phyloP scores from a whole-genome alignment of 2,888 invertebrate genomes.

The Agrochola circellaris region DNA sequence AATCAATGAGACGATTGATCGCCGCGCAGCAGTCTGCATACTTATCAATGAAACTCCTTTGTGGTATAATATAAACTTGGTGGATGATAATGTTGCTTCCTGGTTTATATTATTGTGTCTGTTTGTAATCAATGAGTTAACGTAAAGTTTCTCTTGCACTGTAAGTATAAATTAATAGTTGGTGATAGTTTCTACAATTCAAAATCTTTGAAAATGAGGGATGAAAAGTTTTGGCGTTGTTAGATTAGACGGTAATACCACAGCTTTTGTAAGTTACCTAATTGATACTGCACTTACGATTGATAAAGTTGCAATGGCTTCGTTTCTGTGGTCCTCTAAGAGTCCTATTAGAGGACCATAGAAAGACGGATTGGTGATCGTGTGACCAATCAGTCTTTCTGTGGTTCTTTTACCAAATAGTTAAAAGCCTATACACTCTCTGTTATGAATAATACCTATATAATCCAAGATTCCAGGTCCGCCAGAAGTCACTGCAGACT shows the following conservation, averaged over 20 bases:
- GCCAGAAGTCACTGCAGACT: no score
- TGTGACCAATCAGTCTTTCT: not conserved
- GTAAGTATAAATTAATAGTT: not conserved
- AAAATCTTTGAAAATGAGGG: not conserved
- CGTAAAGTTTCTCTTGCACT: not conserved
- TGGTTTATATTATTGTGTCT: not conserved
- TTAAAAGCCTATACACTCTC: not conserved
- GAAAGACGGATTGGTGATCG: not conserved
- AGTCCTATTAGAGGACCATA: no score
- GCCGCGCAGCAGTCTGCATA: conserved; percentile 36
- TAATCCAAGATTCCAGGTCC: no score
- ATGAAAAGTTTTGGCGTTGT: not conserved
- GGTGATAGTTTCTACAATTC: not conserved
- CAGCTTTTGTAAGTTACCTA: not conserved
- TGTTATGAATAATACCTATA: not conserved
- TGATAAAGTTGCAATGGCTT: not conserved
- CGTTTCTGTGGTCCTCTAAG: not conserved
- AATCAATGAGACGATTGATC: conserved; percentile 63
- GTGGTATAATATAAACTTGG: conserved; percentile 41
- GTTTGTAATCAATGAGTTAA: not conserved
- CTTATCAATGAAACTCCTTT: conserved; percentile 49
- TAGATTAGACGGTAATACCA: not conserved
- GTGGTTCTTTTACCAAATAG: not conserved
- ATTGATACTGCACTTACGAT: not conserved
- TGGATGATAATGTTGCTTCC: conserved; percentile 11